These are phyloP conservation scores for Rhynchophorus ferrugineus DNA, from an alignment of 1,140 invertebrate genomes.

Conservation along the genomic window DNA sequence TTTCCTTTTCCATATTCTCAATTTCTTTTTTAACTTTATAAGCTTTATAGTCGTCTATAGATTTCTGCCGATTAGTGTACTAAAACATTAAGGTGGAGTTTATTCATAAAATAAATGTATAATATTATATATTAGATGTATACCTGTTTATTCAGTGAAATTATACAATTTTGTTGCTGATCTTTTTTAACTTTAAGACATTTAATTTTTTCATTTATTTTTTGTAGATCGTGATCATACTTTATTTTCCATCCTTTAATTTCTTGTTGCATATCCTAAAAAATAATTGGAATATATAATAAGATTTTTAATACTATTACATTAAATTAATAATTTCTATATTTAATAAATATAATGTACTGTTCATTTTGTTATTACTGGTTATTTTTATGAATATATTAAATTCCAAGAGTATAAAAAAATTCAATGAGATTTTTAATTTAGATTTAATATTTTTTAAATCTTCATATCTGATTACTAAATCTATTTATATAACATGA, in stretches of 20 bases:
- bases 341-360: too few relatives aligned
- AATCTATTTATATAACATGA: too few relatives aligned
- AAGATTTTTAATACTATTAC: too few relatives aligned
- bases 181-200: slow-evolving; percentile 21
- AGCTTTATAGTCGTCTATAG: slow-evolving; percentile 32
- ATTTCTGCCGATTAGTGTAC: slow-evolving; percentile 28
- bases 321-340: too few relatives aligned
- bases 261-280: slow-evolving; percentile 27
- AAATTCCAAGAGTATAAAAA: too few relatives aligned
- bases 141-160: neutral
- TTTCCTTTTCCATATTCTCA: slow-evolving; percentile 20
- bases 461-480: too few relatives aligned
- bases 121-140: neutral
- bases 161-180: too few relatives aligned
- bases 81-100: slow-evolving; percentile 17
- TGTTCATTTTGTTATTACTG: too few relatives aligned
- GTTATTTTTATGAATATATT: too few relatives aligned
- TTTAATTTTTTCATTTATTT: slow-evolving; percentile 25
- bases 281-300: too few relatives aligned
- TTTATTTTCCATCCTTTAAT: slow-evolving; percentile 31
- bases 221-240: slow-evolving; percentile 30
- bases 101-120: neutral
- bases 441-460: too few relatives aligned
- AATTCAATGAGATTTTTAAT: too few relatives aligned
- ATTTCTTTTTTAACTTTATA: slow-evolving; percentile 29